phyloP scores from a whole-genome alignment of 92 coral and sea anemone species.

The Porites cylindrica region DNA sequence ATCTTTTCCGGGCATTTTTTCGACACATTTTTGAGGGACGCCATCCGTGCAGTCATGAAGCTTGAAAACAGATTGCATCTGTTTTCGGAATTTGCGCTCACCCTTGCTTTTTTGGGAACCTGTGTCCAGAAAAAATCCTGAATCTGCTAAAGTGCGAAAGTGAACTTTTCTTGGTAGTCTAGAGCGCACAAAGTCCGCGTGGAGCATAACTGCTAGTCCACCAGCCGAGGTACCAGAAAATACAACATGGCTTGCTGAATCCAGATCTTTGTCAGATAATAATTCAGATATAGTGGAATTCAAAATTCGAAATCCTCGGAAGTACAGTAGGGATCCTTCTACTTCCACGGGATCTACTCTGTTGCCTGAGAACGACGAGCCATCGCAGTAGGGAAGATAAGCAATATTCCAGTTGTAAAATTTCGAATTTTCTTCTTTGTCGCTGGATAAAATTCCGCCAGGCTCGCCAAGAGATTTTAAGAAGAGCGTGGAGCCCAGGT shows the following conservation, averaged over 20 bases:
- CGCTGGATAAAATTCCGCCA: slow-evolving; percentile 79
- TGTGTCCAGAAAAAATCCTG: slow-evolving; percentile 87
- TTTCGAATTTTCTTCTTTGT: slow-evolving; percentile 61
- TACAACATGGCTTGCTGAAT: slow-evolving; percentile 66
- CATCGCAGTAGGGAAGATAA: slow-evolving; percentile 95
- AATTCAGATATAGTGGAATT: slow-evolving; percentile 82
- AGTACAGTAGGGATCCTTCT: slow-evolving; percentile 69
- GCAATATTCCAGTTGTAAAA: slow-evolving; percentile 97
- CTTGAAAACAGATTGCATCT: slow-evolving; percentile 75
- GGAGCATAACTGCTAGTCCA: slow-evolving; percentile 89
- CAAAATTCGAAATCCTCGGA: slow-evolving; percentile 90
- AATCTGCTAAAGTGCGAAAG: slow-evolving; percentile 83
- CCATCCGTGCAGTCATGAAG: slow-evolving; percentile 84
- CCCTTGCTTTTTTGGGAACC: slow-evolving; percentile 61
- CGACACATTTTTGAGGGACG: slow-evolving; percentile 70
- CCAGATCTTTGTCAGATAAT: slow-evolving; percentile 54
- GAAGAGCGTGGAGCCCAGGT: slow-evolving; percentile 78
- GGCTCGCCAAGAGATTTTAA: slow-evolving; percentile 53
- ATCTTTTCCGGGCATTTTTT: slow-evolving; percentile 50
- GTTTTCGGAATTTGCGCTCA: slow-evolving; percentile 54
- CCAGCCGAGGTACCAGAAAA: slow-evolving; percentile 98
- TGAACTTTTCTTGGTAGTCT: slow-evolving; percentile 65
- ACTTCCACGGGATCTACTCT: slow-evolving; percentile 81
- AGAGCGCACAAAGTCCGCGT: slow-evolving; percentile 86
- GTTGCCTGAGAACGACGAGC: slow-evolving; percentile 93